Evolutionary conservation across 2,888 invertebrate species (phyloP).

Genomic region (Eupithecia inturbata): DNA sequence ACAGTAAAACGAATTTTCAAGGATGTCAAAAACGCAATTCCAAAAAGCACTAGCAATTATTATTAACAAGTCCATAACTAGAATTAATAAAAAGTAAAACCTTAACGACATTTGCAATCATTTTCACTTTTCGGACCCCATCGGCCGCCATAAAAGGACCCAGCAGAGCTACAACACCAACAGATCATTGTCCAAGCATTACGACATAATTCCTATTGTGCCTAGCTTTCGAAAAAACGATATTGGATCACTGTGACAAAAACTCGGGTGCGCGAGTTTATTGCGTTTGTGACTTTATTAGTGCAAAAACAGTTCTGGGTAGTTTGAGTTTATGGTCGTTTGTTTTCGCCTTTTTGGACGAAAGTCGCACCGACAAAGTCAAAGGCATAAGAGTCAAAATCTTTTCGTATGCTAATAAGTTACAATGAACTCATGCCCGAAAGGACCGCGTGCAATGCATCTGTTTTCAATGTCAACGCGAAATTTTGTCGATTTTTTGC

Average conservation of each 20-base stretch:
- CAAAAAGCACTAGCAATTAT: constrained; percentile 12
- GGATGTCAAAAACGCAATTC: constrained; percentile 18
- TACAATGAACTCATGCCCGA: constrained; percentile 74
- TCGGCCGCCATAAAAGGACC: constrained; percentile 60
- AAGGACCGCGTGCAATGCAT: constrained; percentile 63
- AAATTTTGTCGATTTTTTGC: constrained; percentile 56
- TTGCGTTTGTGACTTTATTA: constrained; percentile 66
- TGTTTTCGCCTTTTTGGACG: constrained; percentile 68
- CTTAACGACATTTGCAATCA: constrained; percentile 45
- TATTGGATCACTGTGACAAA: constrained; percentile 64
- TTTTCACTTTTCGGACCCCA: constrained; percentile 51
- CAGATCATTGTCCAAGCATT: constrained; percentile 69
- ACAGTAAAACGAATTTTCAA: constrained; percentile 11
- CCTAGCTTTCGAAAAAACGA: constrained; percentile 53
- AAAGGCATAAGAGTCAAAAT: constrained; percentile 57
- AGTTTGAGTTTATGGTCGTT: constrained; percentile 66
- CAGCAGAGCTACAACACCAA: constrained; percentile 58
- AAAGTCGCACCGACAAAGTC: constrained; percentile 75
- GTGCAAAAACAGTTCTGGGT: constrained; percentile 74
- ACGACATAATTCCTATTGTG: constrained; percentile 72
- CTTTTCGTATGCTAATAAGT: constrained; percentile 80
- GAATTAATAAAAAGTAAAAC: constrained; percentile 49
- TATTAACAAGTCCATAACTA: constrained; percentile 15
- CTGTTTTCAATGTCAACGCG: constrained; percentile 68
- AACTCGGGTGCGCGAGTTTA: constrained; percentile 60